Evolutionary conservation across 2,888 invertebrate species (phyloP), one percentile per base, ranked within the genome.

Genomic region (Drosophila picticornis): DNA sequence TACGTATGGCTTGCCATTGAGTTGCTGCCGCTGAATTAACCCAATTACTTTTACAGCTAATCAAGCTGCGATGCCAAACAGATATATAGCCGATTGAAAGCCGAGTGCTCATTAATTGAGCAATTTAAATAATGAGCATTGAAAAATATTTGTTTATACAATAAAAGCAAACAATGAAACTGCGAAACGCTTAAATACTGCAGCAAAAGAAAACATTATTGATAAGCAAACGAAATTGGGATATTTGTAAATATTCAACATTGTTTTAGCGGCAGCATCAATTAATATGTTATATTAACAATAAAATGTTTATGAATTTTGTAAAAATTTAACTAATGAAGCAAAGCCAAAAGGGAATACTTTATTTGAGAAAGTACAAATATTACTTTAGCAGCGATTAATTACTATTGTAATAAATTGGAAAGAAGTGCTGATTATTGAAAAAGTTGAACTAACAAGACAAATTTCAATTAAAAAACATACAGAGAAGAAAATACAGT

Each of bases 101-200:
- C 43, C 40, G 38, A 10, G 43, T 64, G 55, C 38, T 51, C 46
- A 73, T 73, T 40, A 60, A 65, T 73, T 73, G 73, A 73, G 73
- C 59, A 43, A 43, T 43, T 57, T 16, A 52, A 32, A 52, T 31
- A 52, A 13, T 52, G 29, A n/a, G 31, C 31, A 16, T 32, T 22
- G 31, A 52, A 52, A 22, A 40, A 19, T 27, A 27, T 36, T 36
- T 27, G 32, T 34, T 53, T 53, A 32, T 53, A 16, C 22, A 52
- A 52, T 32, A 52, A n/a, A 22, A 22, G 52, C 31, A 53, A 38
- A 56, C 38, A 56, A 29, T 36, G 7, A 7, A 52, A 32, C 16
- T 22, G 1, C 16, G 36, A 48, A 46, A 25, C 40, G 10, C 1
- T 40, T 40, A n/a, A 40, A 16, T 19, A 36, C 6, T 36, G 7